Evolutionary conservation across 2,797 vertebrate species (phyloP).

Genomic region (Antrozous pallidus): DNA sequence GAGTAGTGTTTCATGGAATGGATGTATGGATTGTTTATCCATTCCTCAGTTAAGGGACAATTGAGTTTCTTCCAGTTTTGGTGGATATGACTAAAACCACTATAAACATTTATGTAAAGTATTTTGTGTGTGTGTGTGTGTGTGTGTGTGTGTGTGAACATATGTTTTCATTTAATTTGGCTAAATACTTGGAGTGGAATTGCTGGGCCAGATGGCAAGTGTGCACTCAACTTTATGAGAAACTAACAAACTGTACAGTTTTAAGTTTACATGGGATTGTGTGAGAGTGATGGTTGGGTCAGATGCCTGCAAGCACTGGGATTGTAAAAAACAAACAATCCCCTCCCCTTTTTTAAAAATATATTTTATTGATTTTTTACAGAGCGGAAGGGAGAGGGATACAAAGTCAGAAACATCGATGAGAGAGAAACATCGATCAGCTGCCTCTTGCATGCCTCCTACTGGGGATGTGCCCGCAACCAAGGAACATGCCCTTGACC

Average conservation of each 20-base stretch:
- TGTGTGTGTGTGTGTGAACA: not conserved
- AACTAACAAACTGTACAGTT: conserved; percentile 77
- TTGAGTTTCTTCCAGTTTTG: not conserved
- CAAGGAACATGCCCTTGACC: too few species aligned
- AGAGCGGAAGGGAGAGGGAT: too few species aligned
- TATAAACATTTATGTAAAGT: not conserved
- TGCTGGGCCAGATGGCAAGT: not conserved
- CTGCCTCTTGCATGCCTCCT: too few species aligned
- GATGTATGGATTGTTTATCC: not conserved
- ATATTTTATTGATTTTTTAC: too few species aligned
- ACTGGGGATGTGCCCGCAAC: too few species aligned
- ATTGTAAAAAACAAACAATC: not conserved
- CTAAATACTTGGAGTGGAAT: not conserved
- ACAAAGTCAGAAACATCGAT: too few species aligned
- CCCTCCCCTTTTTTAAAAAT: too few species aligned
- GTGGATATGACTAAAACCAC: not conserved
- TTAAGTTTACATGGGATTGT: not conserved
- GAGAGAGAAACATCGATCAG: too few species aligned
- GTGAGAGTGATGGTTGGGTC: not conserved
- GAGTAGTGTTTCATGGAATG: not conserved
- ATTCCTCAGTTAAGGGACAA: not conserved
- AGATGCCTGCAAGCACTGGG: not conserved
- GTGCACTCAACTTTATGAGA: not conserved
- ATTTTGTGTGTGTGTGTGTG: not conserved
- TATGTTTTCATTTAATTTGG: not conserved